phyloP scores from a whole-genome alignment of 2,113 vertebrate genomes.

The Hydropotes inermis region DNA sequence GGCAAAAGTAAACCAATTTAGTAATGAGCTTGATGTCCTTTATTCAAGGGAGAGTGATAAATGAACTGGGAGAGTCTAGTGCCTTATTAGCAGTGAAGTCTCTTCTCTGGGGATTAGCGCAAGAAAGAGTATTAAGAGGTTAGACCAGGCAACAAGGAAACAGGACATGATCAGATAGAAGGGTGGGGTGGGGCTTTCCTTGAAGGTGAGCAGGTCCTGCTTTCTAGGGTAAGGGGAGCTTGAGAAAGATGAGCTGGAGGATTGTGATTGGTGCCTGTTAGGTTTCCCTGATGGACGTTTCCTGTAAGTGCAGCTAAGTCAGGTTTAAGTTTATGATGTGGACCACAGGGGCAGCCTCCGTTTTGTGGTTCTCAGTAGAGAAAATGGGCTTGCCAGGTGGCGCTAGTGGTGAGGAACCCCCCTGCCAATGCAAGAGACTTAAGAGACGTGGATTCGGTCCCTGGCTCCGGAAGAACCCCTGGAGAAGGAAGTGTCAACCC shows the following conservation, averaged over 20 bases:
- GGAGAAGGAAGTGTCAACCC: neutral
- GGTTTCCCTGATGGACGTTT: neutral
- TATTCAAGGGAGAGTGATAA: neutral
- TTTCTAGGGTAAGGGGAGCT: neutral
- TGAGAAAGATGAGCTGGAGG: neutral
- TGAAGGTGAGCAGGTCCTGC: neutral
- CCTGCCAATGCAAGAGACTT: neutral
- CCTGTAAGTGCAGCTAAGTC: neutral
- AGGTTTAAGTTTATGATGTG: neutral
- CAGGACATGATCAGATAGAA: neutral
- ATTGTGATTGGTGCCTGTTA: neutral
- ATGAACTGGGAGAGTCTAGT: neutral
- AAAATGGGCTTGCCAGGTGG: neutral
- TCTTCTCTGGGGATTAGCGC: neutral
- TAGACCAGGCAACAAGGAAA: neutral
- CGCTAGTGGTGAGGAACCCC: neutral
- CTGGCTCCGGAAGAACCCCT: neutral
- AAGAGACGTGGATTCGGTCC: neutral
- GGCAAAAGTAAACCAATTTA: neutral
- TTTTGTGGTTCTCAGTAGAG: neutral
- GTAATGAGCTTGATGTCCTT: neutral
- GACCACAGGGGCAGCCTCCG: neutral
- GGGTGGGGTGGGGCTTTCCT: neutral
- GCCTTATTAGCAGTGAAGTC: neutral
- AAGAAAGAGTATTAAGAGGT: neutral